Conservation (phyloP, 2,888 invertebrate genomes). For the Oscheius sp. region DNA sequence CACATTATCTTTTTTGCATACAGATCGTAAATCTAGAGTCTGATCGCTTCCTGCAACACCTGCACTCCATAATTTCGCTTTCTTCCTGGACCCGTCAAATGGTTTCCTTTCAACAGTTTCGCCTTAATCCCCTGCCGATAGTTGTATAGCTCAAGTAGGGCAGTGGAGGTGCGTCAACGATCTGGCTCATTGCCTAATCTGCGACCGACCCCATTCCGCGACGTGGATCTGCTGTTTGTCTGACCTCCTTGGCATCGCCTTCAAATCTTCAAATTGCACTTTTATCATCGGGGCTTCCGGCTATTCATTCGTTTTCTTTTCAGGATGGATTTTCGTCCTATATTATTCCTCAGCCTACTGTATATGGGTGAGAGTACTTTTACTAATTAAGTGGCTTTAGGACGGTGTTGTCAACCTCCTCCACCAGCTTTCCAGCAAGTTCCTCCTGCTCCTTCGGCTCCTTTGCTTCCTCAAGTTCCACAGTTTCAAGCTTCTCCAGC, state of each 20-base stretch:
- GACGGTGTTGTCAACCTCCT: constrained; percentile 20
- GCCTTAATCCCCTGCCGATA: constrained; percentile 26
- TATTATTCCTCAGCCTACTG: not conserved
- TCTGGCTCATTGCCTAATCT: constrained; percentile 32
- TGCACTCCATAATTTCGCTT: too few relatives aligned
- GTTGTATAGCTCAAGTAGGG: constrained; percentile 30
- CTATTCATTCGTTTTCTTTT: not conserved
- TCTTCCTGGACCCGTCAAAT: too few relatives aligned
- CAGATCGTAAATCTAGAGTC: too few relatives aligned
- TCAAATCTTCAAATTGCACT: constrained; percentile 15
- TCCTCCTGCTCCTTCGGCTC: constrained; percentile 19
- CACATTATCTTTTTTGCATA: too few relatives aligned
- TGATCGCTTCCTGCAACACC: too few relatives aligned
- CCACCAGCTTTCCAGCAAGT: constrained; percentile 21
- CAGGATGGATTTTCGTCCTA: not conserved
- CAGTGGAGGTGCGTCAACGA: constrained; percentile 28
- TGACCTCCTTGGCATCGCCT: constrained; percentile 28
- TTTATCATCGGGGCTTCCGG: constrained; percentile 14
- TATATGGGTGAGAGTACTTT: not conserved
- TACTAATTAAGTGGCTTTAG: not conserved
- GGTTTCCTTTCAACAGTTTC: constrained; percentile 20
- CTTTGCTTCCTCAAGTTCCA: constrained; percentile 10
- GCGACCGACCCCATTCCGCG: constrained; percentile 29
- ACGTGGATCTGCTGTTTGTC: constrained; percentile 29
- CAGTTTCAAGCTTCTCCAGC: not conserved